A percentile compares a stretch with the other conserved stretches of the same genome.
phyloP scores from a whole-genome alignment of 1,140 invertebrate species.

The Drosophila santomea region DNA sequence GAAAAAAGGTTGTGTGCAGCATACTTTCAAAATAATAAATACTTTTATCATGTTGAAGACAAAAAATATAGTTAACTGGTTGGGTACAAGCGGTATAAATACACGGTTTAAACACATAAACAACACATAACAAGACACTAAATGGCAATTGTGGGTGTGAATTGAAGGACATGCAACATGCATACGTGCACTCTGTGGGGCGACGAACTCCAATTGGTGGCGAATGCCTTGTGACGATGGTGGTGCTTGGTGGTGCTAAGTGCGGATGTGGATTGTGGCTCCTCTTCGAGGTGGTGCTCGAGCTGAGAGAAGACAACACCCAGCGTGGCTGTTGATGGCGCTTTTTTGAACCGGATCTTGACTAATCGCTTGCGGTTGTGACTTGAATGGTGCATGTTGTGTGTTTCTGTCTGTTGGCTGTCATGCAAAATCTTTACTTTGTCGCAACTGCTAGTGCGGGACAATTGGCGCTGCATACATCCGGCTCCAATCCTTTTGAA shows the following conservation, averaged over 20 bases:
- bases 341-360: slow-evolving; percentile 44
- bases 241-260: slow-evolving; percentile 44
- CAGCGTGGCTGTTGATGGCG: slow-evolving; percentile 33
- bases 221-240: slow-evolving; percentile 46
- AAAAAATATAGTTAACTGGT: not conserved
- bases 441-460: slow-evolving; percentile 66
- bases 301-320: slow-evolving; percentile 33
- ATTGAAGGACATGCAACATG: slow-evolving; percentile 60
- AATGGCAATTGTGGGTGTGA: slow-evolving; percentile 4
- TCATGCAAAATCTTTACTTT: slow-evolving; percentile 82
- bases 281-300: slow-evolving; percentile 7
- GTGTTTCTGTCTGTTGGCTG: slow-evolving; percentile 46
- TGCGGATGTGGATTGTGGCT: slow-evolving; percentile 5
- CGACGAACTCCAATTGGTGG: slow-evolving; percentile 73
- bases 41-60: too few relatives aligned
- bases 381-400: slow-evolving; percentile 30
- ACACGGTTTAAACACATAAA: not conserved
- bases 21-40: too few relatives aligned
- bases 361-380: slow-evolving; percentile 39
- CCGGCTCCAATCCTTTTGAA: slow-evolving; percentile 31
- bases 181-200: slow-evolving; percentile 84
- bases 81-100: not conserved
- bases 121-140: slow-evolving; percentile 4
- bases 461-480: slow-evolving; percentile 66
- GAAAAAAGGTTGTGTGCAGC: too few relatives aligned